Evolutionary conservation across 1,140 invertebrate species (phyloP), one percentile per base, ranked within the genome.

Genomic region (Thaumetopoea pityocampa): DNA sequence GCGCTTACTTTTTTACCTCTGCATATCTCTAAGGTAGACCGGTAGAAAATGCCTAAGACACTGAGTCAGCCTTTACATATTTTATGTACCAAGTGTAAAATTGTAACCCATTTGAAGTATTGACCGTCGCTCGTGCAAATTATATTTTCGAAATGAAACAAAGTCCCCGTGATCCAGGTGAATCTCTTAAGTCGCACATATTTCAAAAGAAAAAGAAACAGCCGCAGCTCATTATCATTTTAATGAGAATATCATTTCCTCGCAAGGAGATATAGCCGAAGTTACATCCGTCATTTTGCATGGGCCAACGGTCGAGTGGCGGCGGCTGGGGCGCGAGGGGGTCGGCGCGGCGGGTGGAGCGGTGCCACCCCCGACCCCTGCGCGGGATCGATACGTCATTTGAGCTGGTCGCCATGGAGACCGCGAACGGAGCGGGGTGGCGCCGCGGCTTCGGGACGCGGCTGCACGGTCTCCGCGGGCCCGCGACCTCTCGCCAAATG

Each of bases 201-300:
- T 62, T 40, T 46, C 27, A 24, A 38, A 38, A 49, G 54, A 41
- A 68, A 65, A 74, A 67, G 72, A 76, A 70, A 65, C 57, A 65
- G n/a, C n/a, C 57, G 62, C 64, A 70, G 54, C 73, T 79, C 70
- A 83, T 80, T 79, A 78, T 79, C 67, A 80, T 83, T 83, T 81
- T 81, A 79, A 83, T 83, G 77, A 79, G 81, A 83, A 83, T 83
- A 81, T 81, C 61, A 80, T 81, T 84, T 84, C 69, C 80, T 84
- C 73, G 59, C 61, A 81, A 84, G 79, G 71, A 79, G 79, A 71
- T 81, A 78, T 81, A 84, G 79, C 77, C 79, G 78, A 83, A 84
- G 68, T 84, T 84, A 84, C 79, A 84, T 84, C 74, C 77, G 79
- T 84, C 77, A 84, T 81, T 81, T 84, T 84, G 77, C 77, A 84